Evolutionary conservation across 2,888 invertebrate species (phyloP).

Genomic region (Azorinus chamasolen): DNA sequence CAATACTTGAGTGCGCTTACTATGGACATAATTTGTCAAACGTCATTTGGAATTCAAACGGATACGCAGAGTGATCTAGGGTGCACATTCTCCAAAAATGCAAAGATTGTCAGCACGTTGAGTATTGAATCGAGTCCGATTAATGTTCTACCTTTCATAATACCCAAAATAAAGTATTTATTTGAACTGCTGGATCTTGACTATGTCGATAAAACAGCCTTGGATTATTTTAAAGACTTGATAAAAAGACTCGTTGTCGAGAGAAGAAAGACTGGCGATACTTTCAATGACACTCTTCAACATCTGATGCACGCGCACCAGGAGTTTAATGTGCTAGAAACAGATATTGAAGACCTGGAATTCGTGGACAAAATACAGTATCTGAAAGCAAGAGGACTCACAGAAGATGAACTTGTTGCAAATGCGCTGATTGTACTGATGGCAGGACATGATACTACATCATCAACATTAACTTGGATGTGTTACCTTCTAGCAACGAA

Average conservation of each 20-base stretch:
- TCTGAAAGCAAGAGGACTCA: slow-evolving; percentile 41
- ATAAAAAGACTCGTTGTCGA: slow-evolving; percentile 21
- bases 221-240: slow-evolving; percentile 39
- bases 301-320: slow-evolving; percentile 43
- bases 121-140: slow-evolving; percentile 46
- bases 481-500: slow-evolving; percentile 54
- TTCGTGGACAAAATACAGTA: background rate
- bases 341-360: background rate
- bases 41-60: slow-evolving; percentile 68
- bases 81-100: slow-evolving; percentile 65
- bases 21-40: slow-evolving; percentile 67
- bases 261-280: slow-evolving; percentile 14
- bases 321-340: background rate
- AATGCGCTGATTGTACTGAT: slow-evolving; percentile 57
- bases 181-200: slow-evolving; percentile 35
- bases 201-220: slow-evolving; percentile 28
- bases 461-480: slow-evolving; percentile 57
- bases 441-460: slow-evolving; percentile 66
- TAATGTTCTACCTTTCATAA: slow-evolving; percentile 33
- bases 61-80: slow-evolving; percentile 55
- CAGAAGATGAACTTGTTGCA: slow-evolving; percentile 48
- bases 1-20: slow-evolving; percentile 59
- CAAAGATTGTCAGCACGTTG: slow-evolving; percentile 48
- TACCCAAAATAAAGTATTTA: slow-evolving; percentile 30
- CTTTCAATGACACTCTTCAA: slow-evolving; percentile 37